Evolutionary conservation across 2,113 vertebrate species (phyloP), one percentile per base, ranked within the genome.

Genomic region (Ailurus styani): DNA sequence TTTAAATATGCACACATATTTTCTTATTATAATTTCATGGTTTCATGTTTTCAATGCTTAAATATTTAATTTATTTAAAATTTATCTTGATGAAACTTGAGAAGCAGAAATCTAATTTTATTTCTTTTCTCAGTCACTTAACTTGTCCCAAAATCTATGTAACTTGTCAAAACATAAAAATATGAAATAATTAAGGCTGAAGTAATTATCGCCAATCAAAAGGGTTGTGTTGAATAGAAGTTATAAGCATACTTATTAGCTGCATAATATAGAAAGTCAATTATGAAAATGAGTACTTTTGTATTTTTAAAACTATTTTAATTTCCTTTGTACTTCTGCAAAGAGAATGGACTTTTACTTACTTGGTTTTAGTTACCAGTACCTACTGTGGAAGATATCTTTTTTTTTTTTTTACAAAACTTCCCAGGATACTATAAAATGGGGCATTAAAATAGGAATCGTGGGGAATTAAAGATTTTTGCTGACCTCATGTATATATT

Each of bases 161-260:
- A 84, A 95, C 91, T 77, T 96, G 15, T 95, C 23, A 90, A 97
- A 90, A 95, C 87, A 87, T 83, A 91, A 15, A 82, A 88, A 91
- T n/a, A 50, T 34, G 12, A 90, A 84, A 75, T 90, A 88, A 87
- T 92, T 55, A 90, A 84, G 21, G 14, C 47, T 86, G 66, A 81
- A 90, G 13, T 92, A 57, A 75, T 87, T n/a, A 72, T 93, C 78
- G 73, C 31, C 15, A 73, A 72, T 78, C 15, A 89, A 89, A 95
- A 87, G 17, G 21, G 17, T 64, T 91, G 25, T 64, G 8, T 79
- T 91, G 23, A 95, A 37, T 89, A 66, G 17, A 95, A 90, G 20
- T 87, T 87, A 47, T 73, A 93, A 68, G 14, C 17, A 64, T 79
- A 81, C 31, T 45, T 75, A 31, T 84, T 96, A 93, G 5, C 50